Conservation (phyloP, 2,888 invertebrate genomes). For the Noctua pronuba region DNA sequence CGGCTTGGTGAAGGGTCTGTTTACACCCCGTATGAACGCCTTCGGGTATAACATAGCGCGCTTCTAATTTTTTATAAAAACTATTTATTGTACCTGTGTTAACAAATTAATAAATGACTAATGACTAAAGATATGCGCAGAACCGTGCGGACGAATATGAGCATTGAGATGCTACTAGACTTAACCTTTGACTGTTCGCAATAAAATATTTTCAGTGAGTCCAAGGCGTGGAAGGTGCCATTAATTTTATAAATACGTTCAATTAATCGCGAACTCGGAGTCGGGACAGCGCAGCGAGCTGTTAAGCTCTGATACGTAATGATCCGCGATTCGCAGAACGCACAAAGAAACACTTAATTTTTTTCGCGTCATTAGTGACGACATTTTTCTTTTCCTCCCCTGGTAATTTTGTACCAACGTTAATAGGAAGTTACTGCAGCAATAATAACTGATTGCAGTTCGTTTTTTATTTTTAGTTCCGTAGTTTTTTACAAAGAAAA, state of each 20-base stretch:
- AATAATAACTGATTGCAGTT: slow-evolving; percentile 26
- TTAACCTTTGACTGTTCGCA: neutral
- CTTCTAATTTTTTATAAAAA: no score
- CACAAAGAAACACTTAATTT: slow-evolving; percentile 54
- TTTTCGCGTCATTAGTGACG: slow-evolving; percentile 52
- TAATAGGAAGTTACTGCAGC: slow-evolving; percentile 33
- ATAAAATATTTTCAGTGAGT: slow-evolving; percentile 9
- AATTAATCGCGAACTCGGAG: slow-evolving; percentile 49
- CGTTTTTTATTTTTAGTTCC: slow-evolving; percentile 8
- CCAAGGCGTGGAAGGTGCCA: slow-evolving; percentile 26
- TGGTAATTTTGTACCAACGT: slow-evolving; percentile 28
- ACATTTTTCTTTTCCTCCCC: slow-evolving; percentile 34
- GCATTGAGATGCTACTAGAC: neutral
- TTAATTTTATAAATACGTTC: slow-evolving; percentile 58
- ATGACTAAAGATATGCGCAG: neutral
- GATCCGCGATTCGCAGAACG: slow-evolving; percentile 38
- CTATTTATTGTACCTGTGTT: no score
- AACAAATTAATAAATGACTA: no score
- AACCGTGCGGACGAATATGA: neutral
- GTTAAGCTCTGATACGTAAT: slow-evolving; percentile 56
- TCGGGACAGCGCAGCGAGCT: slow-evolving; percentile 35
- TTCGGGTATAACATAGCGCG: no score
- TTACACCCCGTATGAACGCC: no score
- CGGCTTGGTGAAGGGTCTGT: no score
- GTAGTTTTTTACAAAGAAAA: no score